Percentiles rank a stretch among this genome's conserved stretches.
These are phyloP conservation scores for Spermophilus dauricus DNA, from an alignment of 2,113 vertebrate species.

Conservation along the genomic window DNA sequence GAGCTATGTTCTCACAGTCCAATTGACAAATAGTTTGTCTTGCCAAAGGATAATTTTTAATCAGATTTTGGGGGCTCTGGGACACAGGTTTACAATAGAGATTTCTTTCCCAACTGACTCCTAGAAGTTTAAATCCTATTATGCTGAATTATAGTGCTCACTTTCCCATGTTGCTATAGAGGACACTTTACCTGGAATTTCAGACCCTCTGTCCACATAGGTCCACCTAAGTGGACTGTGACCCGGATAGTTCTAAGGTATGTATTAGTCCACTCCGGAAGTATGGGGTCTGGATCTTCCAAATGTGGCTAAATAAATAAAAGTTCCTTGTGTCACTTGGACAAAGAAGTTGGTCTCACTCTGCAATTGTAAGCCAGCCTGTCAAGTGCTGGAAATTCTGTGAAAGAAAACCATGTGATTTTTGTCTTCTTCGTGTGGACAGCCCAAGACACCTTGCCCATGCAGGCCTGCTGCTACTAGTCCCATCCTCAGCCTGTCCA, in stretches of 20 bases:
- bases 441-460: background rate
- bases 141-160: background rate
- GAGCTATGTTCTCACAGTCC: background rate
- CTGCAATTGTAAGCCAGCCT: background rate
- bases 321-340: background rate
- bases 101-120: background rate
- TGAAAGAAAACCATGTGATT: background rate
- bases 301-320: background rate
- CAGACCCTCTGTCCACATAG: background rate
- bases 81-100: background rate
- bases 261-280: background rate
- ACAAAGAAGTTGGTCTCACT: background rate
- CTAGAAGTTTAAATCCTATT: background rate
- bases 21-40: background rate
- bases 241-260: background rate
- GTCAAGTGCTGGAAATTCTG: background rate
- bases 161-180: background rate
- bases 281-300: background rate
- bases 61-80: background rate
- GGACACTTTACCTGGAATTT: background rate
- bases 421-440: background rate
- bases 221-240: background rate
- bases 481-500: too few species aligned
- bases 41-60: background rate
- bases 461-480: background rate